A percentile compares a stretch with the other conserved stretches of the same genome.
Conservation (phyloP, 2,113 vertebrate species). For the Rostratula benghalensis region DNA sequence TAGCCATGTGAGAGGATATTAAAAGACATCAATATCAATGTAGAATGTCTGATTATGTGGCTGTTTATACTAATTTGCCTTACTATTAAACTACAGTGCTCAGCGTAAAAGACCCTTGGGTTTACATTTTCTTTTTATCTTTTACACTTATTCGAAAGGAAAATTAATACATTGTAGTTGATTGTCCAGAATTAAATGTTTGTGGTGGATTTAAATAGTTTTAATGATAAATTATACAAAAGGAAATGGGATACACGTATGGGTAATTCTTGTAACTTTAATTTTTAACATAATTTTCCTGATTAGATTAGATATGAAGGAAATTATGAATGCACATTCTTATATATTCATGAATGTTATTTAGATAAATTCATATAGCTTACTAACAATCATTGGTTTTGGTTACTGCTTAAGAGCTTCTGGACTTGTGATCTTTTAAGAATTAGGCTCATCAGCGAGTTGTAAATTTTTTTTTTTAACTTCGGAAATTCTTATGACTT, state of each 20-base stretch:
- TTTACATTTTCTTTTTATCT: not conserved
- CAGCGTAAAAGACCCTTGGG: not conserved
- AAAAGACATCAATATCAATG: slow-evolving; percentile 64
- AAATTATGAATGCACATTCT: not conserved
- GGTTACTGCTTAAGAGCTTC: not conserved
- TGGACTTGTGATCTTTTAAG: not conserved
- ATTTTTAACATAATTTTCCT: not conserved
- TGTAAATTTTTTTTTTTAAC: not conserved
- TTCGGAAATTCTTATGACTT: not conserved
- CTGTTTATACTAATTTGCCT: slow-evolving; percentile 59
- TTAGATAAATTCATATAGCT: not conserved
- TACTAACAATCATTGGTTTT: not conserved
- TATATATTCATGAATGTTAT: not conserved
- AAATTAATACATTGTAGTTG: not conserved
- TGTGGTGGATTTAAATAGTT: not conserved
- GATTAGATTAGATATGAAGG: not conserved
- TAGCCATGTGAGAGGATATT: slow-evolving; percentile 52
- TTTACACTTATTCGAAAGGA: not conserved
- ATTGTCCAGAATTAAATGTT: not conserved
- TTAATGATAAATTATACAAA: not conserved
- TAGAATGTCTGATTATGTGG: slow-evolving; percentile 26
- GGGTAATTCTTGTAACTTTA: not conserved
- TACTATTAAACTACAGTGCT: slow-evolving; percentile 39
- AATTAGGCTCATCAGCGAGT: not conserved
- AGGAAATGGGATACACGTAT: not conserved